A percentile compares a stretch with the other conserved stretches of the same genome.
phyloP scores from a whole-genome alignment of 2,888 invertebrate species.

The Ochropacha duplaris region DNA sequence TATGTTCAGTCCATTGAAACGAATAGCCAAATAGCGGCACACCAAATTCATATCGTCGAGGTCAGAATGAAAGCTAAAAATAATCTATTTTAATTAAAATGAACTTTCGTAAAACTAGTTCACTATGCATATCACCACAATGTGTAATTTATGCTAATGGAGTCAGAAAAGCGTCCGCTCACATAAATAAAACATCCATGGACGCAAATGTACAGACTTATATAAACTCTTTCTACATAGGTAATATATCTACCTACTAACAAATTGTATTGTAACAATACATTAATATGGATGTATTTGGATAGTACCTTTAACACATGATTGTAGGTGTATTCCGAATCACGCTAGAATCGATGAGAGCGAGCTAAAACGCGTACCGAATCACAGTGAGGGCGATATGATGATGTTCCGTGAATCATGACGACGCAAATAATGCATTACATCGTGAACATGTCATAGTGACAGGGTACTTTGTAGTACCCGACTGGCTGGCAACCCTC shows the following conservation, averaged over 20 bases:
- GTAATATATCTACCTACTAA: not conserved
- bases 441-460: no score
- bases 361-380: no score
- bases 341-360: no score
- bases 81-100: not conserved
- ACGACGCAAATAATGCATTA: no score
- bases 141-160: slow-evolving; percentile 30
- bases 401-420: no score
- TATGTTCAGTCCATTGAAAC: not conserved
- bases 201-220: not conserved
- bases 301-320: no score
- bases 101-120: not conserved
- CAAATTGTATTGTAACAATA: not conserved
- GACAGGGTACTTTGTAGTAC: no score
- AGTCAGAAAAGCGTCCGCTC: slow-evolving; percentile 21
- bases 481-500: no score
- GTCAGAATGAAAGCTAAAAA: not conserved
- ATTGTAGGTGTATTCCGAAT: no score
- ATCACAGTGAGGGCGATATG: no score
- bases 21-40: not conserved
- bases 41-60: not conserved
- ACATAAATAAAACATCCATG: slow-evolving; percentile 6
- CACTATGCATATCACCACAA: slow-evolving; percentile 23
- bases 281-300: no score
- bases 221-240: not conserved